Conservation (phyloP, 2,888 invertebrate species). For the Dicyrtomina minuta region DNA sequence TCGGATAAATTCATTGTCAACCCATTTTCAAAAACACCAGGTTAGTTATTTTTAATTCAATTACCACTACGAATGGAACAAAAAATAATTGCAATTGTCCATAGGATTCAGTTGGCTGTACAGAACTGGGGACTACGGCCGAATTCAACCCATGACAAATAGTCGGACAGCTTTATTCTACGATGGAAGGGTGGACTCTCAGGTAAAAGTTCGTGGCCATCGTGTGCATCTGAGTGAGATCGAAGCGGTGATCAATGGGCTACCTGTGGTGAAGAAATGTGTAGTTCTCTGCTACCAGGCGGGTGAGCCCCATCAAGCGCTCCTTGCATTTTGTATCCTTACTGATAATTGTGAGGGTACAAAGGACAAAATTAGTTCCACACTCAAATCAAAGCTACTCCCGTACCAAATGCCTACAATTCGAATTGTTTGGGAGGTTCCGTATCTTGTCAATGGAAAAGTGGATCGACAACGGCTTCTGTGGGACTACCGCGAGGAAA, state of each 20-base stretch:
- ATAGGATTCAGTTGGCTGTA: slow-evolving; percentile 40
- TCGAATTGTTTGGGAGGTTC: slow-evolving; percentile 66
- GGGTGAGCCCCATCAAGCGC: slow-evolving; percentile 63
- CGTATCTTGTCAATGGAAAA: slow-evolving; percentile 82
- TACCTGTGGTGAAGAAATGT: slow-evolving; percentile 66
- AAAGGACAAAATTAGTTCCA: slow-evolving; percentile 11
- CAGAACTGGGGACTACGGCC: slow-evolving; percentile 48
- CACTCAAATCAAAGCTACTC: slow-evolving; percentile 34
- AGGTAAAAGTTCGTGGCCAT: slow-evolving; percentile 82
- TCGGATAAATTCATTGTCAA: slow-evolving; percentile 52
- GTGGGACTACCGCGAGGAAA: slow-evolving; percentile 67
- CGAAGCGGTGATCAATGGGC: slow-evolving; percentile 66
- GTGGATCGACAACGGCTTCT: slow-evolving; percentile 77
- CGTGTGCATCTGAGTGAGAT: slow-evolving; percentile 82
- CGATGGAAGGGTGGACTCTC: slow-evolving; percentile 56
- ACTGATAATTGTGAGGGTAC: slow-evolving; percentile 24
- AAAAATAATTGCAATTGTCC: too few species aligned
- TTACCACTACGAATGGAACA: too few species aligned
- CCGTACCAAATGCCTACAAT: slow-evolving; percentile 51
- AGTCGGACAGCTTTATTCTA: slow-evolving; percentile 35
- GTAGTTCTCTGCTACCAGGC: slow-evolving; percentile 78
- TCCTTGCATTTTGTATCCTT: slow-evolving; percentile 47
- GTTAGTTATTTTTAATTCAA: too few species aligned
- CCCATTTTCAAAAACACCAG: slow-evolving; percentile 33
- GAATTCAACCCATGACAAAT: slow-evolving; percentile 37